phyloP scores from a whole-genome alignment of 2,888 invertebrate genomes.

The Pristionchus japonicus region DNA sequence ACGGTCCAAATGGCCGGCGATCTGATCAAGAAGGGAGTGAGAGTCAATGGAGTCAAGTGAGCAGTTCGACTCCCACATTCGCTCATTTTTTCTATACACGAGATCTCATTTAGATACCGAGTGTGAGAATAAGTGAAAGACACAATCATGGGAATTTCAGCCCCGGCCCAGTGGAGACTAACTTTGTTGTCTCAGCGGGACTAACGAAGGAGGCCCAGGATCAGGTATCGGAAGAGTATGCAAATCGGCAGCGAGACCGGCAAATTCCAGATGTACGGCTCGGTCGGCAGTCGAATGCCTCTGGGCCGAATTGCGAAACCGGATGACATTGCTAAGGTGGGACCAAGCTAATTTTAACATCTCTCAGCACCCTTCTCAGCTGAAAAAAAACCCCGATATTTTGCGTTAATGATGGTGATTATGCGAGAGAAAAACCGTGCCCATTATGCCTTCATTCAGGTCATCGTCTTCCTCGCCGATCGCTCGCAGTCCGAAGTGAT shows the following conservation, averaged over 20 bases:
- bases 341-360: too few relatives aligned
- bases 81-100: too few relatives aligned
- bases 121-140: not conserved
- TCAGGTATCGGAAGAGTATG: too few relatives aligned
- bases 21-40: not conserved
- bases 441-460: not conserved
- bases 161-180: not conserved
- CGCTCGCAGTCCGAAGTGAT: not conserved
- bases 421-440: too few relatives aligned
- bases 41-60: not conserved
- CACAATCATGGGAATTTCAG: not conserved
- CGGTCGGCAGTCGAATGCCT: not conserved
- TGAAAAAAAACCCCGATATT: too few relatives aligned
- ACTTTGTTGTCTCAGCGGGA: not conserved
- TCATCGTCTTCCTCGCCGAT: not conserved
- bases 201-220: not conserved
- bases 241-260: too few relatives aligned
- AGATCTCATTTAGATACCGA: too few relatives aligned
- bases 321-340: not conserved
- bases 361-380: too few relatives aligned
- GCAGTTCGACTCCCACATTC: too few relatives aligned
- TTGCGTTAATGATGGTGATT: too few relatives aligned
- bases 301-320: not conserved
- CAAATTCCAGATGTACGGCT: not conserved
- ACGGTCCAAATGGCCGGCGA: not conserved